Evolutionary conservation across 2,113 vertebrate species (phyloP).

Genomic region (Stomatorhinus ivindoensis): DNA sequence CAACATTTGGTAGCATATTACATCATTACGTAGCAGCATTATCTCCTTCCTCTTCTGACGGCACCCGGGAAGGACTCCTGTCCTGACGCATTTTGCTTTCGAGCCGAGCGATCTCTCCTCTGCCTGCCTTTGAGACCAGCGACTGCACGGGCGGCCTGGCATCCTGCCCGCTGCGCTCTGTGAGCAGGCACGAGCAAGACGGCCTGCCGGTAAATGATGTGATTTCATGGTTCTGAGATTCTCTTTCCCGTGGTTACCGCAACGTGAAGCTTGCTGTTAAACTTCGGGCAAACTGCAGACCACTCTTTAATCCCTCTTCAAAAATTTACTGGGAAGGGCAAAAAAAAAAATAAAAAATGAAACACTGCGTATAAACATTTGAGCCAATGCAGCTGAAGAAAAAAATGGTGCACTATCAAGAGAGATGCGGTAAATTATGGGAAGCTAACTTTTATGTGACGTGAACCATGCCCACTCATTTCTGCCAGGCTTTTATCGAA

Average conservation of each 20-base stretch:
- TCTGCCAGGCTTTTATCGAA: not conserved
- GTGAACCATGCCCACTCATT: not conserved
- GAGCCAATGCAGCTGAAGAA: not conserved
- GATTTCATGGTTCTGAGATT: slow-evolving; percentile 4
- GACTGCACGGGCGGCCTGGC: not conserved
- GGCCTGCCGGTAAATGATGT: not conserved
- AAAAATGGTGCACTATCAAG: not conserved
- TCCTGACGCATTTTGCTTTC: not conserved
- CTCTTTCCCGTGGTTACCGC: not conserved
- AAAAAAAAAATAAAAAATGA: too few species aligned
- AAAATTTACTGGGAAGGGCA: not conserved
- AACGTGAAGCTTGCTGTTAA: not conserved
- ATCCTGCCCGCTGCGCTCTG: not conserved
- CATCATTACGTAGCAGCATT: not conserved
- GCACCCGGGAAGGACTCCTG: not conserved
- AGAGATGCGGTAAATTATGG: not conserved
- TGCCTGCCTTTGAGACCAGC: not conserved
- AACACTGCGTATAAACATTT: not conserved
- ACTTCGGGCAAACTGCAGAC: not conserved
- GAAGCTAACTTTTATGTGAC: not conserved
- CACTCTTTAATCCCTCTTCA: not conserved
- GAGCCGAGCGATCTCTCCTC: not conserved
- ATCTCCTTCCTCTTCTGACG: not conserved
- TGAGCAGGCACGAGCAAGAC: not conserved
- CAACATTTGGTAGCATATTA: not conserved